Evolutionary conservation across 2,888 invertebrate species (phyloP).

Genomic region (Rugalucina vietnamica): DNA sequence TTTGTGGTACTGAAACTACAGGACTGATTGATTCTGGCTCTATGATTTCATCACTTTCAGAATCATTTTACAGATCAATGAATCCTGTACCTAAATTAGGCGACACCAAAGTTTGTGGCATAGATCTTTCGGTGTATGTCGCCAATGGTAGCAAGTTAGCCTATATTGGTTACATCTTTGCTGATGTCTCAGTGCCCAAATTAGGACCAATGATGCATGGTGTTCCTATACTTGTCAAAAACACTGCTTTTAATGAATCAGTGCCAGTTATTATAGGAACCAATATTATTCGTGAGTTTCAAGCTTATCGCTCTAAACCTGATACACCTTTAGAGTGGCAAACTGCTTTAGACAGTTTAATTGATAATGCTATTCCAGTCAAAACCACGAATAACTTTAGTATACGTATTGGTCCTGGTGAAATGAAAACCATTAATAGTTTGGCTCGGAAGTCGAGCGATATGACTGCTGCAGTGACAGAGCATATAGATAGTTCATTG

Average conservation of each 20-base stretch:
- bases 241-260: slow-evolving; percentile 11
- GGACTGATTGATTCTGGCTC: slow-evolving; percentile 17
- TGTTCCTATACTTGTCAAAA: background rate
- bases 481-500: background rate
- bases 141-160: background rate
- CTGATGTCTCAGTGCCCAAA: background rate
- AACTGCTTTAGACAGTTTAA: slow-evolving; percentile 4
- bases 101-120: background rate
- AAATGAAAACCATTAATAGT: slow-evolving; percentile 10
- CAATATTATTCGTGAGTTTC: slow-evolving; percentile 16
- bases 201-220: background rate
- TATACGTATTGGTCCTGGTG: background rate
- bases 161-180: background rate
- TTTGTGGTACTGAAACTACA: background rate
- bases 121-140: background rate
- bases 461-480: slow-evolving; percentile 12
- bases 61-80: slow-evolving; percentile 5
- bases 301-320: background rate
- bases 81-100: background rate
- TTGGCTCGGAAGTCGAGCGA: background rate
- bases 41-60: slow-evolving; percentile 11
- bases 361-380: background rate
- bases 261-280: slow-evolving; percentile 25
- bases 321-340: background rate
- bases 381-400: slow-evolving; percentile 12